phyloP scores from a whole-genome alignment of 2,888 invertebrate genomes.

The Ferrisia virgata region DNA sequence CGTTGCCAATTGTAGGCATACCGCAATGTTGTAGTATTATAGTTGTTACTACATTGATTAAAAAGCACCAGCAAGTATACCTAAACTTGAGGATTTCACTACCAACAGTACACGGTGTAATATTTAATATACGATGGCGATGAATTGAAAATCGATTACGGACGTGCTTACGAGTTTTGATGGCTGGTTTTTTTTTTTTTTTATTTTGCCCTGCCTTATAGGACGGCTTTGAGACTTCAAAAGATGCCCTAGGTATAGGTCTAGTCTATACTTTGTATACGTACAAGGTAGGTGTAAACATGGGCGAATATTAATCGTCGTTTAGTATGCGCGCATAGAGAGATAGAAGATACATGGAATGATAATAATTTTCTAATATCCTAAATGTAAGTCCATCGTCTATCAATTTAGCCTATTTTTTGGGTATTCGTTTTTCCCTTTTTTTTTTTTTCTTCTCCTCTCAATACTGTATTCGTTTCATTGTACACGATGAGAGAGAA shows the following conservation, averaged over 20 bases:
- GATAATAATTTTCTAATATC: not conserved
- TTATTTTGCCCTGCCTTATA: not conserved
- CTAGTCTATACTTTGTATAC: no score
- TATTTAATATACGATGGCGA: no score
- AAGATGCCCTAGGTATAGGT: not conserved
- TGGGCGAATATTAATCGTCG: no score
- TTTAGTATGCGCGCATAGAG: not conserved
- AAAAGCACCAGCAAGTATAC: not conserved
- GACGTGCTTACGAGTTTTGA: not conserved
- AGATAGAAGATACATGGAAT: not conserved
- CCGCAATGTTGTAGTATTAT: no score
- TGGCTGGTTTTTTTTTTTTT: not conserved
- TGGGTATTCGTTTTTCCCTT: not conserved
- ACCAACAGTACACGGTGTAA: no score
- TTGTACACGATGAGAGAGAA: not conserved
- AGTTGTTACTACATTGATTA: not conserved
- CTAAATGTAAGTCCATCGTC: not conserved
- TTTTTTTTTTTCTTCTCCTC: not conserved
- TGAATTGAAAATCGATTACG: not conserved
- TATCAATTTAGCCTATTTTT: conserved; percentile 2
- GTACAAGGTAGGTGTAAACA: no score
- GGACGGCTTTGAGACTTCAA: not conserved
- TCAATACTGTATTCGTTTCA: not conserved
- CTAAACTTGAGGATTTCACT: not conserved
- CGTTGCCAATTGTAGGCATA: no score